Evolutionary conservation across 1,140 invertebrate species (phyloP), one percentile per base, ranked within the genome.

Genomic region (Drosophila ananassae): DNA sequence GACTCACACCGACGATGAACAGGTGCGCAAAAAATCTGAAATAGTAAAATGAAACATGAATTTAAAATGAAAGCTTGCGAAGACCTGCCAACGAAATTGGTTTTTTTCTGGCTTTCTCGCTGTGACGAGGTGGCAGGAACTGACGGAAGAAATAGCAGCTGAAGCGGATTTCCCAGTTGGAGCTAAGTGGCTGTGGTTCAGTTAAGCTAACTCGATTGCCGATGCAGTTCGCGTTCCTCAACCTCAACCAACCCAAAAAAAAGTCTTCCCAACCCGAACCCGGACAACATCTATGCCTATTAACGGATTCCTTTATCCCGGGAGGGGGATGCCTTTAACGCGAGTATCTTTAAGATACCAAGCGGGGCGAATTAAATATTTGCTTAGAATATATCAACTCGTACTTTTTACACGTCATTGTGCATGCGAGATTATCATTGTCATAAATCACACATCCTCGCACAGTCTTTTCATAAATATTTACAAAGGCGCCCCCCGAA

Each of bases 321-420:
- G 25, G 13, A 21, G 50, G 34, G 47, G 37, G 28, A 25, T 68
- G 5, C 34, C 28, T 30, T 25, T 12, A 46, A 41, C 48, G 0
- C 21, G 37, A 37, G 60, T 24, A 21, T 34, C 59, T 52, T 34
- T 28, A 44, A 34, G 48, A 47, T 44, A 58, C n/a, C 13, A 24
- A 24, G 21, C 25, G 7, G 17, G 57, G 32, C 28, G 34, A 84
- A 84, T 85, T 84, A 84, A 84, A 84, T 85, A 85, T 85, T 85
- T 85, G 82, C 68, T 79, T 85, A 72, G 78, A 82, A 78, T 81
- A 87, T 75, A 85, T 85, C 73, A 89, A 82, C 78, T 79, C 83
- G 59, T 68, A 89, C 89, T 85, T 85, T 84, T 79, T 85, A 89
- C 82, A 85, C 82, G 82, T 85, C 82, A 85, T 85, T 85, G 82